Evolutionary conservation across 2,797 vertebrate genomes (phyloP), one percentile per base, ranked within the genome.

Genomic region (Pantherophis alleghaniensis): DNA sequence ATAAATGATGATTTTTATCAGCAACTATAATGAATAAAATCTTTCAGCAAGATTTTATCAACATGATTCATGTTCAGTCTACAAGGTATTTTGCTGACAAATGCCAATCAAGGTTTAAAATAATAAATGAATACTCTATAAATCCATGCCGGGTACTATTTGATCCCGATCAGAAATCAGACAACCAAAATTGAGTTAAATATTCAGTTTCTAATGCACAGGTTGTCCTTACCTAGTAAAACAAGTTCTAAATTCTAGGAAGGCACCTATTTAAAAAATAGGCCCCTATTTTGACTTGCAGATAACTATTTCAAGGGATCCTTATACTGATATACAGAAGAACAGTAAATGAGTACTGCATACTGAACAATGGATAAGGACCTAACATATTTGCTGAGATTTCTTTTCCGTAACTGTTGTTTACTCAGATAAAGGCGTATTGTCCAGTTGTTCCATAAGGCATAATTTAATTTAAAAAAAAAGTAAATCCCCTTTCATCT

Each of bases 121-220:
- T 66, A 92, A 88, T 47, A 47, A 47, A 47, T 86, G 53, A 87
- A 91, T 79, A 56, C 74, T 94, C 55, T 11, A 6, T 47, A 89
- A 79, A 51, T 93, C 63, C 94, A 95, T 86, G 60, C 93, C 94
- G 61, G n/a, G 26, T 94, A 90, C 92, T 87, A 93, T 95, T 89
- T 96, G 92, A 96, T 95, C 96, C 96, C 92, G 96, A 96, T 97
- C 95, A 97, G 93, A 91, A 95, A 93, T 94, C 66, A 93, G 94
- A 86, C 86, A 96, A 93, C 59, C 18, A 94, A 91, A 91, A 91
- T 55, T 32, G 93, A 95, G 93, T 88, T 94, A 95, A 93, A 91
- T 83, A 60, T 95, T 95, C 92, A 92, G 0, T 89, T 92, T 14
- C 4, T 91, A 0, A 14, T 93, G 90, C 57, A 2, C 0, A 90